These are phyloP conservation scores for Calliscelio sp. DNA, from an alignment of 2,888 invertebrate genomes.

Conservation along the genomic window DNA sequence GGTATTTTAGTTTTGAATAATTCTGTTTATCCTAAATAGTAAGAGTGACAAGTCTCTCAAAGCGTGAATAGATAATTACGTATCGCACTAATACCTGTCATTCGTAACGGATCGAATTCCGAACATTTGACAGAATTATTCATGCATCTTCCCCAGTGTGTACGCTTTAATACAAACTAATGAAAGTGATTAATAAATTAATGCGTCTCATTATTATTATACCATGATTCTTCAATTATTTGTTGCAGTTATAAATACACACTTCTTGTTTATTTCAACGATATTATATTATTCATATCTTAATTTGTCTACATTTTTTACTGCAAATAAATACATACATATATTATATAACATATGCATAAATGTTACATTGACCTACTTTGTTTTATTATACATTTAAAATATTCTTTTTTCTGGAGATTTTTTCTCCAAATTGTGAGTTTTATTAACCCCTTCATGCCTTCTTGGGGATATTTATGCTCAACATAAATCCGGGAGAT, in stretches of 20 bases:
- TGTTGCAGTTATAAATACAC: background rate
- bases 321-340: no score
- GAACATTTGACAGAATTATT: conserved; percentile 24
- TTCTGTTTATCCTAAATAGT: conserved; percentile 25
- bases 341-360: no score
- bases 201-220: background rate
- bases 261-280: no score
- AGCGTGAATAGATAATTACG: conserved; percentile 32
- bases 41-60: conserved; percentile 27
- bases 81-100: conserved; percentile 12
- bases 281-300: no score
- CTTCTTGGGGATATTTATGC: no score
- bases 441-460: no score
- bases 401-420: no score
- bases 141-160: background rate
- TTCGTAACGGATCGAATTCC: background rate
- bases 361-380: no score
- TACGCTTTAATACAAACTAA: background rate
- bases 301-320: no score
- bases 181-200: background rate
- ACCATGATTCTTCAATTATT: background rate
- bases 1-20: background rate
- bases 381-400: no score
- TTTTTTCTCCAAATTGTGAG: no score
- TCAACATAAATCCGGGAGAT: no score